phyloP scores from a whole-genome alignment of 2,797 vertebrate genomes.

The Sarcoramphus papa region DNA sequence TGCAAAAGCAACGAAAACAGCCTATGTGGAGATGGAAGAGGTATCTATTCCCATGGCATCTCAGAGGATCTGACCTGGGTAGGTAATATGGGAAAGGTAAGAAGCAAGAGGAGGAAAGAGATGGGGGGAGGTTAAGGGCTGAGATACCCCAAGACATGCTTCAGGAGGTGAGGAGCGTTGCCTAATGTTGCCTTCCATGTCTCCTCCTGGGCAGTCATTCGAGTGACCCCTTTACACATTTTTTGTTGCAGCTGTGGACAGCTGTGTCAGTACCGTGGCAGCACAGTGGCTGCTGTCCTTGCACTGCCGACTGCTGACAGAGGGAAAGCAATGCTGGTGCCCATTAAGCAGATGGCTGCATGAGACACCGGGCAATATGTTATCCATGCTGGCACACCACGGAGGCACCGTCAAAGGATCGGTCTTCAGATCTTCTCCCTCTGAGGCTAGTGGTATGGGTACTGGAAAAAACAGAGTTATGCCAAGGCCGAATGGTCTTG shows the following conservation, averaged over 20 bases:
- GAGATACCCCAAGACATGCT: not conserved
- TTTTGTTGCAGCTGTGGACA: not conserved
- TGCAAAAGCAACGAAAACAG: not conserved
- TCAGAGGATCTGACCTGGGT: not conserved
- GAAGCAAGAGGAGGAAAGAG: not conserved
- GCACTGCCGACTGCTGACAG: not conserved
- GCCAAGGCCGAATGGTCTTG: not conserved
- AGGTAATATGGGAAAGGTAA: not conserved
- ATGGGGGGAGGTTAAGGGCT: not conserved
- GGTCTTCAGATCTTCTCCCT: not conserved
- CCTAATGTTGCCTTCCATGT: not conserved
- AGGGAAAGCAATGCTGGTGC: not conserved
- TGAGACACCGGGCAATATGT: fast-evolving
- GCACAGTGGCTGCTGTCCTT: not conserved
- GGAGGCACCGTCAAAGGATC: not conserved
- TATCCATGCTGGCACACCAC: not conserved
- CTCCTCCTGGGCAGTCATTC: not conserved
- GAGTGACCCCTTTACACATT: not conserved
- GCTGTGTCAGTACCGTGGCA: not conserved
- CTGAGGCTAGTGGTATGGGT: not conserved
- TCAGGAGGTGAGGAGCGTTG: not conserved
- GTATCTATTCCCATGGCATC: not conserved
- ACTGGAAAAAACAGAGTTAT: not conserved
- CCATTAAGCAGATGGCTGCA: not conserved
- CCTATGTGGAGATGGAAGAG: not conserved